phyloP scores from a whole-genome alignment of 2,113 vertebrate species.

The Caranx ignobilis region DNA sequence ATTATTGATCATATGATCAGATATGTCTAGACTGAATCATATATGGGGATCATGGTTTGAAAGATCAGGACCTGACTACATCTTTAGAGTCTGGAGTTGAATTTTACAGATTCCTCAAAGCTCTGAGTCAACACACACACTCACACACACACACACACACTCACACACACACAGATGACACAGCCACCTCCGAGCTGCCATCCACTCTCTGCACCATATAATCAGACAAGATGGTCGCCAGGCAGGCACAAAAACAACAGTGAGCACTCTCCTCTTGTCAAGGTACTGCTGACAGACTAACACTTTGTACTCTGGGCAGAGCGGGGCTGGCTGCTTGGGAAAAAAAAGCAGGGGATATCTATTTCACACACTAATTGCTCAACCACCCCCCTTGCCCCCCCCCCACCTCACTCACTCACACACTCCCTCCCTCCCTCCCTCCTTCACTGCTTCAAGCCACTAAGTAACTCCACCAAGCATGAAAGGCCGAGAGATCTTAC shows the following conservation, averaged over 20 bases:
- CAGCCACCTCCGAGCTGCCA: not conserved
- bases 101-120: not conserved
- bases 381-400: not conserved
- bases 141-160: too few species aligned
- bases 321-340: constrained; percentile 17
- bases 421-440: not conserved
- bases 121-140: constrained; percentile 42
- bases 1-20: too few species aligned
- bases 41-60: too few species aligned
- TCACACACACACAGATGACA: constrained; percentile 27
- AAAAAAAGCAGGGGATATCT: constrained; percentile 61
- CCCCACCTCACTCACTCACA: not conserved
- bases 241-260: constrained; percentile 56
- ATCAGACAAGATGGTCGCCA: constrained; percentile 60
- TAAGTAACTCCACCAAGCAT: constrained; percentile 62
- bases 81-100: not conserved
- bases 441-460: constrained; percentile 50
- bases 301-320: constrained; percentile 68
- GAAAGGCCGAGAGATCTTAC: constrained; percentile 59
- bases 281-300: constrained; percentile 65
- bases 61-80: too few species aligned
- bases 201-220: constrained; percentile 31
- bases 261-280: constrained; percentile 42
- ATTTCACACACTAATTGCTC: constrained; percentile 75
- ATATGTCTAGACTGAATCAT: too few species aligned